Evolutionary conservation across 2,113 vertebrate genomes (phyloP), one percentile per base, ranked within the genome.

Genomic region (Turnix velox): DNA sequence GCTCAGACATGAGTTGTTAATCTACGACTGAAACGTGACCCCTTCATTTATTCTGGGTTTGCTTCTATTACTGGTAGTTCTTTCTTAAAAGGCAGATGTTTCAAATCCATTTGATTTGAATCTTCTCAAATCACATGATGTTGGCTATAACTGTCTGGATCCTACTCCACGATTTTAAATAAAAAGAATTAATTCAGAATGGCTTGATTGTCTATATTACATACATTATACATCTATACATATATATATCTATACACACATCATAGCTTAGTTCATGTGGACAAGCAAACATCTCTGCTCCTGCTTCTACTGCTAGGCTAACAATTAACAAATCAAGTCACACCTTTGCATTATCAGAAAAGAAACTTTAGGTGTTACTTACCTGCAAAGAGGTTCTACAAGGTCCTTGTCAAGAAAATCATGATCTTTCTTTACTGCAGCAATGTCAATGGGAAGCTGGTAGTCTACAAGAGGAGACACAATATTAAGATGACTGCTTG

Each of bases 371-470:
- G 49, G 18, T 46, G 25, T 84, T 82, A 24, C 63, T 99, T 99
- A 99, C 99, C 99, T 98, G 98, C 98, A 99, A 96, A 99, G 98
- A 97, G 99, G 98, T 97, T 99, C 99, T 97, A 99, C 99, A 58
- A 99, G 99, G 95, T 99, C 99, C 97, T 99, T 99, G 93, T 99
- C 99, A 95, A 99, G 98, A 96, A 99, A 99, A 96, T 99, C 99
- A 98, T 99, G 99, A 94, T 99, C 99, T 90, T 98, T 98, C 97
- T 99, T 99, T 95, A 99, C 99, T 84, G 99, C 98, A 67, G 96
- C 97, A 91, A 99, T 99, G 96, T 99, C 99, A 95, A 99, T 99
- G 55, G 99, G 99, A 93, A 99, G 99, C 85, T 99, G 99, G 16
- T 98, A 99, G 97, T 99, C 99, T 99, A 92, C 30, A 90, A 96